A percentile compares a stretch with the other conserved stretches of the same genome.
Conservation (phyloP, 2,797 vertebrate genomes). For the Anolis apletophallus region DNA sequence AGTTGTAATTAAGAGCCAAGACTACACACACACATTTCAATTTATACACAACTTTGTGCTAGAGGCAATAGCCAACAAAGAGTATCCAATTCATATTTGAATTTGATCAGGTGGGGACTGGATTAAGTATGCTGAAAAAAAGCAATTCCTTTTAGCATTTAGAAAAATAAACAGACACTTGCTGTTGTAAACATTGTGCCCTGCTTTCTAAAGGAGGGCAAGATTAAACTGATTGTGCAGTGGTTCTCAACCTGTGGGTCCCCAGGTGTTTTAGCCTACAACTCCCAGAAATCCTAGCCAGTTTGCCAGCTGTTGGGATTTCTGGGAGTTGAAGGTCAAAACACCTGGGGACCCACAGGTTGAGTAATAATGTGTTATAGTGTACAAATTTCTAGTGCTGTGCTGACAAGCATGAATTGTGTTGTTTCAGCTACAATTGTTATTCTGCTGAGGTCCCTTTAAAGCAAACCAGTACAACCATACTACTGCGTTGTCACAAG, state of each 20-base stretch:
- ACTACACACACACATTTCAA: background rate
- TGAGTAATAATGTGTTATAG: no score
- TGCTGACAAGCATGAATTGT: fast-evolving
- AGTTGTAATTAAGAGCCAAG: background rate
- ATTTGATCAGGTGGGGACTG: background rate
- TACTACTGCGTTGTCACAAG: conserved; percentile 92
- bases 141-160: background rate
- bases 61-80: background rate
- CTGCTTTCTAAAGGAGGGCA: background rate
- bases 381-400: fast-evolving
- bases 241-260: no score
- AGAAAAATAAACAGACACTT: background rate
- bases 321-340: no score
- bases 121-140: background rate
- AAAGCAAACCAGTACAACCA: background rate
- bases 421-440: background rate
- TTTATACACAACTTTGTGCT: background rate
- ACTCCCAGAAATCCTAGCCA: no score
- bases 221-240: background rate
- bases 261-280: no score
- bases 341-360: no score
- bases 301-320: no score
- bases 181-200: background rate
- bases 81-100: background rate
- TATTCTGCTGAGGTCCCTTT: background rate